A percentile compares a stretch with the other conserved stretches of the same genome.
phyloP scores from a whole-genome alignment of 2,113 vertebrate genomes.

The Philantomba maxwellii region DNA sequence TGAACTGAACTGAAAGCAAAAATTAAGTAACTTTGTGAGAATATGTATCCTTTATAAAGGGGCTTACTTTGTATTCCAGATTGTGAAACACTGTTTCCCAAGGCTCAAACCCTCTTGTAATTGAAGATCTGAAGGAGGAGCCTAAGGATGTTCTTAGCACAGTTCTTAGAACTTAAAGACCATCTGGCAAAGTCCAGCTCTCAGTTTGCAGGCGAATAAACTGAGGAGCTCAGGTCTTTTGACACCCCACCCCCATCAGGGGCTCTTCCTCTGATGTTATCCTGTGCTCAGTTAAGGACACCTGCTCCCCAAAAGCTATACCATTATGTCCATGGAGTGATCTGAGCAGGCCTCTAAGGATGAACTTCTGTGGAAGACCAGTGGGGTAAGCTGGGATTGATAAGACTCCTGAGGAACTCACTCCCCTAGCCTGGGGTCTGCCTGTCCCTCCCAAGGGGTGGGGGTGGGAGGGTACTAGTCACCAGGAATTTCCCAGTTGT shows the following conservation, averaged over 20 bases:
- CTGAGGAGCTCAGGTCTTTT: background rate
- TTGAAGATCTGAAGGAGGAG: background rate
- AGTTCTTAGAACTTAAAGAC: background rate
- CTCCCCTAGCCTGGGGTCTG: background rate
- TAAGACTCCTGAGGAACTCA: background rate
- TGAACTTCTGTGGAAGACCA: background rate
- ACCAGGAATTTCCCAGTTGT: background rate
- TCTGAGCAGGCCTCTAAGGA: background rate
- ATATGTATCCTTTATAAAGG: slow-evolving; percentile 31
- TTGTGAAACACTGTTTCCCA: background rate
- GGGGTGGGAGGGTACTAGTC: background rate
- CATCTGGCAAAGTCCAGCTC: background rate
- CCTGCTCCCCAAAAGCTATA: background rate
- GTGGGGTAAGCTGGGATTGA: background rate
- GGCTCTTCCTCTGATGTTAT: background rate
- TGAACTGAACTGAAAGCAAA: background rate
- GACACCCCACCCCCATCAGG: background rate
- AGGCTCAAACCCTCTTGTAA: background rate
- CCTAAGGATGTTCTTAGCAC: background rate
- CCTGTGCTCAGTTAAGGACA: background rate
- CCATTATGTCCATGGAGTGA: background rate
- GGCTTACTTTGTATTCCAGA: background rate
- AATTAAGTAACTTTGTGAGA: slow-evolving; percentile 22
- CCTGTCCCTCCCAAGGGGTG: background rate
- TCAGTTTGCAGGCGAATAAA: background rate